These are phyloP conservation scores for Stramonita haemastoma DNA, from an alignment of 2,888 invertebrate species.

Conservation along the genomic window DNA sequence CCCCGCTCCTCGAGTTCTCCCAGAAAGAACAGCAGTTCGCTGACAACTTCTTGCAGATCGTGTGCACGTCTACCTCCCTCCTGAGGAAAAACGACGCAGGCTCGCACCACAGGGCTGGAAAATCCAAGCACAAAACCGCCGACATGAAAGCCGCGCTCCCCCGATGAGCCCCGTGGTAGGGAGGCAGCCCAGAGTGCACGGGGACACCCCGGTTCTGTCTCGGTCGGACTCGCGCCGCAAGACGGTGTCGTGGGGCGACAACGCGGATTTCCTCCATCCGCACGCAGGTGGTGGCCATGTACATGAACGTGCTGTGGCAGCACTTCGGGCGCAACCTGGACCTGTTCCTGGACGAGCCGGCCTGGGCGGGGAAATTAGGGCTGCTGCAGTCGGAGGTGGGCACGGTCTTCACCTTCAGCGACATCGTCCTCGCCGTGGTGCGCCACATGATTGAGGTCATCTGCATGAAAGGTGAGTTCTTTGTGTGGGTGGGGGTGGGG, in stretches of 20 bases:
- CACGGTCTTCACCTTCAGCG: conserved; percentile 65
- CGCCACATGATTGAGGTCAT: conserved; percentile 74
- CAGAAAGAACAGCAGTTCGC: conserved; percentile 73
- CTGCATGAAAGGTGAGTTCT: conserved; percentile 71
- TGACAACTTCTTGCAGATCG: conserved; percentile 72
- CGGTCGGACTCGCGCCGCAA: conserved; percentile 70
- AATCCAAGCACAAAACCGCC: conserved; percentile 41
- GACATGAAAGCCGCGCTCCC: conserved; percentile 36
- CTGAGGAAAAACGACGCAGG: conserved; percentile 65
- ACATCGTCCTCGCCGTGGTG: conserved; percentile 66
- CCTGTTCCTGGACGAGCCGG: conserved; percentile 68
- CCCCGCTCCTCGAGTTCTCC: conserved; percentile 72
- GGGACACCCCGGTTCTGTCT: conserved; percentile 67
- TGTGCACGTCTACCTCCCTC: conserved; percentile 74
- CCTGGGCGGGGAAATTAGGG: conserved; percentile 65
- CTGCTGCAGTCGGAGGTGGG: conserved; percentile 66
- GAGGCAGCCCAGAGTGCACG: conserved; percentile 49
- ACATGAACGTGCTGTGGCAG: conserved; percentile 74
- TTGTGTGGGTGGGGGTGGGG: neutral
- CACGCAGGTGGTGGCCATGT: conserved; percentile 66
- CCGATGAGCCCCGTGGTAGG: conserved; percentile 53
- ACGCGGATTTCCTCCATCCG: conserved; percentile 70
- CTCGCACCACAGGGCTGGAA: conserved; percentile 28
- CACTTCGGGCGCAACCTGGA: conserved; percentile 69
- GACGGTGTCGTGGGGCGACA: conserved; percentile 76